Base-by-base conservation (phyloP, 30 jellyfish, hydroid and myxozoan genomes). In the Rhopilema esculentum region DNA sequence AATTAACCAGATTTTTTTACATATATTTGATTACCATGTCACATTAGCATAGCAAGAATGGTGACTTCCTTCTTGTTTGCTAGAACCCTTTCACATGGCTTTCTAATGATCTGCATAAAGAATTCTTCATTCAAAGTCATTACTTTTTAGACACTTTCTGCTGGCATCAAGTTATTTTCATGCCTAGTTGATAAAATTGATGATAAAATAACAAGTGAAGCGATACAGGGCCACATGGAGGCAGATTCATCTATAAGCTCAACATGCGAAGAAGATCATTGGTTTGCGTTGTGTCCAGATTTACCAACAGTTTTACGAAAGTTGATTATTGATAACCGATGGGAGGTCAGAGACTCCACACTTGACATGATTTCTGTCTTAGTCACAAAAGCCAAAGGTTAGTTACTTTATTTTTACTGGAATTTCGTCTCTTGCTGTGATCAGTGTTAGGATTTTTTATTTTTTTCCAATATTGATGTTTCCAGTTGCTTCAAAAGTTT, bases 311-410 rank as follows among this genome's bases (percentile, higher is more conserved):
- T 62, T 20, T 66, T 80, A 22, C 73, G 40, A 48, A 80, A 66
- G 16, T 32, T 80, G 33, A 27, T 80, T 65, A 21, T 63, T n/a
- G 90, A 80, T 63, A 12, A 69, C 18, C 32, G 90, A 27, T 80
- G 90, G 90, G 90, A 80, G 49, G 69, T 80, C 27, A 32, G 68
- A 80, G 90, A 80, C 65, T 64, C 90, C 8, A 49, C 52, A 30
- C 21, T 80, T 68, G 90, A 80, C 8, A 26, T 66, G 73, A n/a
- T 80, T 31, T 49, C 65, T 18, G 18, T 9, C 32, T 20, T 80
- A 49, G 29, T 80, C 75, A 68, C 16, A 29, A 64, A 80, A 25
- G 23, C 82, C 0, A 26, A n/a, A 30, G 82, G 90, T 66, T 30
- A 66, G 76, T 19, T 25, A 2, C 30, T n/a, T 6, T 2, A 17